Conservation (phyloP, 2,113 vertebrate genomes). For the Sturnira hondurensis region DNA sequence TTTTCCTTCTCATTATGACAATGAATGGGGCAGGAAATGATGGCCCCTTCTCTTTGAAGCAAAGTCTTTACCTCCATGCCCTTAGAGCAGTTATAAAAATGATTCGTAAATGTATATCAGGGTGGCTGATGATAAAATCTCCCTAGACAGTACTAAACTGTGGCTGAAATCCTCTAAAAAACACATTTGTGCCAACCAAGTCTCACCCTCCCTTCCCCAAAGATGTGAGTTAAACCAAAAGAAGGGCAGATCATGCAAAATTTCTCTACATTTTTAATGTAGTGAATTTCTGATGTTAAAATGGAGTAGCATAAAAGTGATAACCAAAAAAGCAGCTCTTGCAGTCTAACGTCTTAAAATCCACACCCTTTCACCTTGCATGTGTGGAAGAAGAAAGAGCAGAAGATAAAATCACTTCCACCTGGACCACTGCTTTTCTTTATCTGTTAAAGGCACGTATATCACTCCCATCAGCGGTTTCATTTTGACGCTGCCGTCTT, state of each 20-base stretch:
- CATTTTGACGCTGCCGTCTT: constrained; percentile 98
- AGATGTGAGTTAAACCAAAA: constrained; percentile 66
- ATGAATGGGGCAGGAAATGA: background rate
- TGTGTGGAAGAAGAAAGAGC: constrained; percentile 89
- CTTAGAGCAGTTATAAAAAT: background rate
- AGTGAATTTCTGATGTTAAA: constrained; percentile 76
- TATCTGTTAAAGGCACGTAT: constrained; percentile 99
- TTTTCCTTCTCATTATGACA: background rate
- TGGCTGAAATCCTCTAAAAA: background rate
- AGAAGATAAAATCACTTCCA: constrained; percentile 99
- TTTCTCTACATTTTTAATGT: constrained; percentile 76
- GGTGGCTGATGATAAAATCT: background rate
- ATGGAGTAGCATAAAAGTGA: constrained; percentile 87
- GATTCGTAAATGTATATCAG: background rate
- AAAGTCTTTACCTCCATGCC: constrained; percentile 14
- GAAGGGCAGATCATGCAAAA: constrained; percentile 82
- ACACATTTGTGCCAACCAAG: constrained; percentile 37
- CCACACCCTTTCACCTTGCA: constrained; percentile 97
- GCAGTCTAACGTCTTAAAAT: constrained; percentile 88
- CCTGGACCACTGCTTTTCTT: constrained; percentile 99
- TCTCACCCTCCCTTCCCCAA: constrained; percentile 57
- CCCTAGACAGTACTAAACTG: background rate
- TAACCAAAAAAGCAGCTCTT: constrained; percentile 87
- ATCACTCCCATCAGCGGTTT: constrained; percentile 99
- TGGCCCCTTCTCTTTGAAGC: background rate